phyloP scores from a whole-genome alignment of 2,888 invertebrate genomes.

The Carcina quercana region DNA sequence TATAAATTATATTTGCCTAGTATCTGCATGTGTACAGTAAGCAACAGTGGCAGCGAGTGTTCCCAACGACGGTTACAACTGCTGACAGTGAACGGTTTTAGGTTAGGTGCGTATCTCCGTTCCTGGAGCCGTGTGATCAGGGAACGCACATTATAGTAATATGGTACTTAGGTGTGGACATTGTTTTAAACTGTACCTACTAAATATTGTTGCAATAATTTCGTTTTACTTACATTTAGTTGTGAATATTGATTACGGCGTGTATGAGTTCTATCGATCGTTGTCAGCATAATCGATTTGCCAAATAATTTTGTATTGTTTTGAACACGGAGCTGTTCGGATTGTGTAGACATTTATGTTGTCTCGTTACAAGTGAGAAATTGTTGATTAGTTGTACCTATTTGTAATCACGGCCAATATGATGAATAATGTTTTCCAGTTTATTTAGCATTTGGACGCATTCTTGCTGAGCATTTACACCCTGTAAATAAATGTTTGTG shows the following conservation, averaged over 20 bases:
- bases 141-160: too few species aligned
- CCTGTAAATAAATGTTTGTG: too few species aligned
- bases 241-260: slow-evolving; percentile 20
- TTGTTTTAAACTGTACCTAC: too few species aligned
- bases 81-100: too few species aligned
- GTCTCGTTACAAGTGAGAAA: slow-evolving; percentile 25
- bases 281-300: slow-evolving; percentile 40
- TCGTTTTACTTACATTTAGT: slow-evolving; percentile 25
- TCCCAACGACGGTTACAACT: too few species aligned
- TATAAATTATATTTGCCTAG: slow-evolving; percentile 5
- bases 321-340: slow-evolving; percentile 8
- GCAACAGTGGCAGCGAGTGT: too few species aligned
- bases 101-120: too few species aligned
- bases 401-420: slow-evolving; percentile 25
- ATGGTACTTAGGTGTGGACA: slow-evolving; percentile 68
- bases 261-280: slow-evolving; percentile 24
- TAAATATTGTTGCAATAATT: slow-evolving; percentile 42
- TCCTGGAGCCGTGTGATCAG: too few species aligned
- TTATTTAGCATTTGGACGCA: slow-evolving; percentile 35
- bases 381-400: slow-evolving; percentile 65
- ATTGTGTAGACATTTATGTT: slow-evolving; percentile 21
- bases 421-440: slow-evolving; percentile 16
- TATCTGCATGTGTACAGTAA: slow-evolving; percentile 9
- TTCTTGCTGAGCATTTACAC: slow-evolving; percentile 43
- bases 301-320: slow-evolving; percentile 32